Conservation (phyloP, 2,888 invertebrate genomes). For the Dolichomitus sp. region DNA sequence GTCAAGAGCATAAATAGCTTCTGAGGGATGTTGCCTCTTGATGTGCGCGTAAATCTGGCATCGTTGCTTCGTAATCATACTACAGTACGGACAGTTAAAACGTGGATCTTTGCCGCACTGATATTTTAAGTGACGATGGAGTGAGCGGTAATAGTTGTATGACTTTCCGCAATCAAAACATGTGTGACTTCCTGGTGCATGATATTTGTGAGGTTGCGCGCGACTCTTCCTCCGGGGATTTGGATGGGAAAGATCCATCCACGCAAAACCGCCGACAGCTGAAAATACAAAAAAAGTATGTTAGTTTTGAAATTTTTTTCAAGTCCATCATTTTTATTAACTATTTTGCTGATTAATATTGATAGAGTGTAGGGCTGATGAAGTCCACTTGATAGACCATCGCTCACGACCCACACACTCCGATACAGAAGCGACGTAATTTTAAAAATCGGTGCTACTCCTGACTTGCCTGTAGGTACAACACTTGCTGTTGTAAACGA, state of each 20-base stretch:
- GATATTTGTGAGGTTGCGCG: background rate
- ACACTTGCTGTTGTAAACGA: background rate
- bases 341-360: background rate
- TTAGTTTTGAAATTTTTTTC: background rate
- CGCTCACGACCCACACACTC: too few species aligned
- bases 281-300: background rate
- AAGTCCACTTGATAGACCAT: too few species aligned
- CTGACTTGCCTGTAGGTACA: too few species aligned
- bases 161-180: slow-evolving; percentile 45
- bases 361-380: too few species aligned
- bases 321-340: background rate
- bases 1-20: too few species aligned
- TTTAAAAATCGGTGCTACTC: too few species aligned
- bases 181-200: background rate
- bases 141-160: slow-evolving; percentile 34
- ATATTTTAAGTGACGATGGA: slow-evolving; percentile 66
- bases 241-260: background rate
- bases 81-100: slow-evolving; percentile 76
- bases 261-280: background rate
- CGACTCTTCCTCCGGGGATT: background rate
- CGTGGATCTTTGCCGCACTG: slow-evolving; percentile 77
- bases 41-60: slow-evolving; percentile 79
- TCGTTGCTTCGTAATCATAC: slow-evolving; percentile 74
- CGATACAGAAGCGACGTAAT: too few species aligned
- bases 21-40: slow-evolving; percentile 14